Evolutionary conservation across 1,140 invertebrate genomes (phyloP), one percentile per base, ranked within the genome.

Genomic region (Pseudomyrmex pallidus): DNA sequence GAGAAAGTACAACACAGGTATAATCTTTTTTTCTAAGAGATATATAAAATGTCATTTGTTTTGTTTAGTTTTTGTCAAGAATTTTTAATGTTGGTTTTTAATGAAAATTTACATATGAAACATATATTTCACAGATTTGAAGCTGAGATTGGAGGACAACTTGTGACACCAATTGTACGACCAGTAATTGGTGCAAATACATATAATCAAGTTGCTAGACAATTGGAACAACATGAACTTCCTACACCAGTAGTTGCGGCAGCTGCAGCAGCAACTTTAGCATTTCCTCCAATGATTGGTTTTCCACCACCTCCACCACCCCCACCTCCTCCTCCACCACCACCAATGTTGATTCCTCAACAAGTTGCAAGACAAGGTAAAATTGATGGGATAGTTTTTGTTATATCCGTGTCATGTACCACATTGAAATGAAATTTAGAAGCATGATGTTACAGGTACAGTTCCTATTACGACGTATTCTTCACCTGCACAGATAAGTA

Each of bases 71-170:
- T 25, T 25, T 7, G 1, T 35, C 35, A 35, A 7, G 5, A 35
- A 35, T 35, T 35, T 35, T 35, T 35, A 35, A 35, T 35, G 7
- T 35, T 35, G 35, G 35, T 35, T 35, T 35, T 17, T 72, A n/a
- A 56, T 50, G 62, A 12, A 56, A 50, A 54, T 13, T 35, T 35
- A 35, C 35, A 35, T 35, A 54, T 73, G 57, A 13, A 44, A 68
- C 25, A 7, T 82, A 68, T 73, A 70, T 83, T 63, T 68, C 50
- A 22, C 15, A 97, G 97, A 87, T 98, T 98, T 93, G 97, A 98
- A 91, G 97, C 97, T n/a, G 97, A 98, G 94, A 98, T 98, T 84
- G 96, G 97, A 7, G 96, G 96, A 70, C 94, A 95, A 80, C 92
- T 95, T 54, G 94, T 95, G 25, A 93, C 94, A 25, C 93, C 95